Evolutionary conservation across 2,888 invertebrate genomes (phyloP), one percentile per base, ranked within the genome.

Genomic region (Stenolophus ochropezus): DNA sequence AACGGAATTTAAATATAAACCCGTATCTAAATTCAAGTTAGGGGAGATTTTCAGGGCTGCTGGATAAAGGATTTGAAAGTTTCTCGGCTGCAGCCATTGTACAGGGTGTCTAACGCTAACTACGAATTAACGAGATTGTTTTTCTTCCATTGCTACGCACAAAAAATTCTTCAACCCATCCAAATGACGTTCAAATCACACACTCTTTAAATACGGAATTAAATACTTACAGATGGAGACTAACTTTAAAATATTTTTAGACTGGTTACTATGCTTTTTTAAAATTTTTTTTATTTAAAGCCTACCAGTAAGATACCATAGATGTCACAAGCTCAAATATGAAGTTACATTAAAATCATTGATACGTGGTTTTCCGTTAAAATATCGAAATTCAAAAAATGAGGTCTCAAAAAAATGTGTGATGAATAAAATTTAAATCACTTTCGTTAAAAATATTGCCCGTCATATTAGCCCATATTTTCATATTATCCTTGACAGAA

Each of bases 1-100:
- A 81, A 81, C 81, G 81, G 81, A 81, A 81, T 81, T 81, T 81
- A 81, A 81, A 81, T 81, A 74, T 81, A 81, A 81, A 81, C 74
- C 81, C 74, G 74, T 81, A 74, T 81, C 81, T 81, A 81, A 81
- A 81, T 81, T 81, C 81, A 81, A 81, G 58, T 81, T 81, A 81
- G 81, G 81, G 81, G 81, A 81, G 74, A 74, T 74, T 81, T 81
- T 74, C 81, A 58, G 79, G 79, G 25, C 8, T 69, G 61, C 20
- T 53, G 42, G 74, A 58, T 81, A 74, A 81, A 81, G 81, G 74
- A 58, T 74, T 74, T 65, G 23, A 58, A 74, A 58, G 33, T 58
- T 61, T 23, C 27, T 18, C 33, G 23, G n/a, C 16, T 51, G 51
- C n/a, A n/a, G 53, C 18, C 47, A 73, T 73, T 73, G 49, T 73